A percentile compares a stretch with the other conserved stretches of the same genome.
phyloP scores from a whole-genome alignment of 2,797 vertebrate species.

The Synanceia verrucosa region DNA sequence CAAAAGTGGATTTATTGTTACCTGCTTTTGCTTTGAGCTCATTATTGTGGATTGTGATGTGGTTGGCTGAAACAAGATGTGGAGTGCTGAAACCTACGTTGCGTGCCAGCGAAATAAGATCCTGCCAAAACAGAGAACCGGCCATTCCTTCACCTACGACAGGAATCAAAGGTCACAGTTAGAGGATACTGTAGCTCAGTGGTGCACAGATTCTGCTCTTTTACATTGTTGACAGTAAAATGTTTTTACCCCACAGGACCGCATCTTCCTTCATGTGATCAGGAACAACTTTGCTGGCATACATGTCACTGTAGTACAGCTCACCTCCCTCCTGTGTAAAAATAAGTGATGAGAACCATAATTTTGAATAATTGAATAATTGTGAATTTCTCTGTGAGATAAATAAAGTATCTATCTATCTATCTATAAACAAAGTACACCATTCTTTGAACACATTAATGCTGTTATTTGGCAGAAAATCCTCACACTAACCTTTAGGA shows the following conservation, averaged over 20 bases:
- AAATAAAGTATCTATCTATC: too few relatives aligned
- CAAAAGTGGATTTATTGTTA: conserved; percentile 34
- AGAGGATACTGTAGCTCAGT: neutral
- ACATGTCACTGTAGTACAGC: conserved; percentile 84
- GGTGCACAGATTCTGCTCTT: neutral
- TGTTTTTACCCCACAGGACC: conserved; percentile 79
- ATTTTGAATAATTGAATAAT: too few relatives aligned
- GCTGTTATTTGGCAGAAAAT: neutral
- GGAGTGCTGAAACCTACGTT: conserved; percentile 80
- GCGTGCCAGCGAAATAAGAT: conserved; percentile 77
- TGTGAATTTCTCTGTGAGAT: too few relatives aligned
- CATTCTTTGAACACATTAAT: neutral
- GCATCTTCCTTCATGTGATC: conserved; percentile 78
- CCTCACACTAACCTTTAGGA: conserved; percentile 71
- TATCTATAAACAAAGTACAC: neutral
- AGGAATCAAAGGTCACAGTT: neutral
- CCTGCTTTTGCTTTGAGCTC: conserved; percentile 79
- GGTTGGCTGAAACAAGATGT: conserved; percentile 70
- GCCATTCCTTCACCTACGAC: conserved; percentile 81
- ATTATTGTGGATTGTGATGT: conserved; percentile 68
- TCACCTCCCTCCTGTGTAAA: conserved; percentile 80
- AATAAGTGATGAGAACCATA: neutral
- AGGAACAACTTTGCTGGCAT: conserved; percentile 76
- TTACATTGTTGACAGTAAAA: neutral
- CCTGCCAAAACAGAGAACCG: conserved; percentile 78